These are phyloP conservation scores for Rhabdomys dilectus DNA, from an alignment of 2,113 vertebrate species.

Conservation along the genomic window DNA sequence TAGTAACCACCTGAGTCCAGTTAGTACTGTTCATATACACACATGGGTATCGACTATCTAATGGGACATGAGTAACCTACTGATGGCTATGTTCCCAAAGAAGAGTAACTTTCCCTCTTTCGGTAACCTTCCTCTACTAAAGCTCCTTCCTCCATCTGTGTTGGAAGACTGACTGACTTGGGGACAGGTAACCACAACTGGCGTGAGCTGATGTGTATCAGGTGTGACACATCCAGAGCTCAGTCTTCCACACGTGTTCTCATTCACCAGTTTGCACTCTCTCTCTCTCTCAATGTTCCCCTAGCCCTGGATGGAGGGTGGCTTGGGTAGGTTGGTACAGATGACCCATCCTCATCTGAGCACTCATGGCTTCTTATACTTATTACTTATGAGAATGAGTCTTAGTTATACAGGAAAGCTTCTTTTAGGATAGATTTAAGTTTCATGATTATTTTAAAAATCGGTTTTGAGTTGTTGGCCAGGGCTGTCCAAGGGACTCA, in stretches of 20 bases:
- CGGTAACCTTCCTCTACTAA: neutral
- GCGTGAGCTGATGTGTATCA: neutral
- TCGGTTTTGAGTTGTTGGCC: neutral
- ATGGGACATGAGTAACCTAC: neutral
- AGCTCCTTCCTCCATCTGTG: neutral
- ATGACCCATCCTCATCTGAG: neutral
- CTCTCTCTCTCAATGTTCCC: too few species aligned
- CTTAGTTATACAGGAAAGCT: neutral
- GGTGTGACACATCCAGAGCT: neutral
- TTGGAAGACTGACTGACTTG: neutral
- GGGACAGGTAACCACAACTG: too few species aligned
- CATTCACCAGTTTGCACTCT: too few species aligned
- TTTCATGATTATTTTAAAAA: neutral
- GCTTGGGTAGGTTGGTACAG: neutral
- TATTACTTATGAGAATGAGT: slow-evolving; percentile 8
- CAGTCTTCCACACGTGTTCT: too few species aligned
- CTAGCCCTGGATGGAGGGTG: neutral
- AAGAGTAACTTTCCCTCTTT: neutral
- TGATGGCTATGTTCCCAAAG: neutral
- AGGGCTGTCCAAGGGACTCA: neutral
- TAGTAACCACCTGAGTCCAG: neutral
- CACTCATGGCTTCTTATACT: neutral
- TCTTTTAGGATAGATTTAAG: slow-evolving; percentile 45
- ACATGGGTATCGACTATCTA: too few species aligned
- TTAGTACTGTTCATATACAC: too few species aligned